A percentile compares a stretch with the other conserved stretches of the same genome.
phyloP scores from a whole-genome alignment of 2,888 invertebrate species.

The Subacronicta megacephala region DNA sequence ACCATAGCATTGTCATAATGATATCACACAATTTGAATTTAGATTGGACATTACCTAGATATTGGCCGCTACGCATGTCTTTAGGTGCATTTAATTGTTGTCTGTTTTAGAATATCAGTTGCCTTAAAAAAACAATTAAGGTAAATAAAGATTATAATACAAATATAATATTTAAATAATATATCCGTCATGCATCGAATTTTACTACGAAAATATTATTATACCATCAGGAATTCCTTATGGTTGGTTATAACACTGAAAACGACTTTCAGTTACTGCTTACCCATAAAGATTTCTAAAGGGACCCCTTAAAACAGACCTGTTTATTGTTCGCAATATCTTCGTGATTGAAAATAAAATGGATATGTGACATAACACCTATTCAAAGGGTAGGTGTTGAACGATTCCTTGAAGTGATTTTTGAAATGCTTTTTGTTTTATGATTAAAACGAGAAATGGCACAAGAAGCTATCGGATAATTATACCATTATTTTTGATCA shows the following conservation, averaged over 20 bases:
- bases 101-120: slow-evolving; percentile 16
- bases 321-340: slow-evolving; percentile 25
- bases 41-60: slow-evolving; percentile 37
- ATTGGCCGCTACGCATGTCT: slow-evolving; percentile 26
- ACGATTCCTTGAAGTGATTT: no score
- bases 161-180: no score
- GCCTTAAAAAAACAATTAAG: not conserved
- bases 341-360: slow-evolving; percentile 15
- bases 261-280: slow-evolving; percentile 23
- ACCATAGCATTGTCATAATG: slow-evolving; percentile 20
- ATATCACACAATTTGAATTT: slow-evolving; percentile 44
- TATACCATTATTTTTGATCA: no score
- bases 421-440: no score
- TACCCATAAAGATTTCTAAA: slow-evolving; percentile 28
- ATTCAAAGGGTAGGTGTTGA: not conserved
- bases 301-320: slow-evolving; percentile 32
- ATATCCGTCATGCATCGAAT: not conserved
- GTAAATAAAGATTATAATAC: no score
- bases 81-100: slow-evolving; percentile 12
- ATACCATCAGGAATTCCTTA: not conserved
- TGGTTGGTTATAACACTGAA: slow-evolving; percentile 21
- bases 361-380: slow-evolving; percentile 2
- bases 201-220: not conserved
- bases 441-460: no score
- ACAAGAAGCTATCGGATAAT: no score